Conservation (phyloP, 2,888 invertebrate genomes). For the Arctia plantaginis region DNA sequence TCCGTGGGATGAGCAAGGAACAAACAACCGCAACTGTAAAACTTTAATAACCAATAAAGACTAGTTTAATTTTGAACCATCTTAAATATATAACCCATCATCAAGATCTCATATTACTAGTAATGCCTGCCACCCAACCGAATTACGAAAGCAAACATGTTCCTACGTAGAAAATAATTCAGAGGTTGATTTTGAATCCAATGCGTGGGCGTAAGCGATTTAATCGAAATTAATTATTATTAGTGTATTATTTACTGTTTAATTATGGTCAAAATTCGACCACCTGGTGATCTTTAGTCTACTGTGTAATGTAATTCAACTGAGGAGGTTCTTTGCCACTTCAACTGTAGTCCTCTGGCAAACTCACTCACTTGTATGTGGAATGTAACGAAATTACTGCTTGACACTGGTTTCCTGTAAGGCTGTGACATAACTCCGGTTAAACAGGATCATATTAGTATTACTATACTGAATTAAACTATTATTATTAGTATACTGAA, state of each 20-base stretch:
- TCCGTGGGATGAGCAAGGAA: too few relatives aligned
- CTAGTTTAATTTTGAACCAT: not conserved
- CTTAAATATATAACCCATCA: not conserved
- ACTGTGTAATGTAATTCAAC: too few relatives aligned
- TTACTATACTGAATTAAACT: too few relatives aligned
- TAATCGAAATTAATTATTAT: too few relatives aligned
- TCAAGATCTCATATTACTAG: not conserved
- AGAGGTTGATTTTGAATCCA: constrained; percentile 48
- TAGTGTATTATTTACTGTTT: too few relatives aligned
- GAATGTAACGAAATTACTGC: not conserved
- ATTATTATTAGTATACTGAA: too few relatives aligned
- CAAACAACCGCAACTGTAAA: not conserved
- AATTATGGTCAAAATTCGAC: too few relatives aligned
- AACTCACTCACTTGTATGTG: not conserved
- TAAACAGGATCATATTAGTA: too few relatives aligned
- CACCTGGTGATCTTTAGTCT: too few relatives aligned
- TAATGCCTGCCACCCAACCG: not conserved
- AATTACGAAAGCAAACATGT: constrained; percentile 60
- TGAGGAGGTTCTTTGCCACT: too few relatives aligned
- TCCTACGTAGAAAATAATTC: constrained; percentile 80
- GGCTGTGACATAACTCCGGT: not conserved
- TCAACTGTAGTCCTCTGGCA: too few relatives aligned
- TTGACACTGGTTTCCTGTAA: not conserved
- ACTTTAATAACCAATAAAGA: not conserved
- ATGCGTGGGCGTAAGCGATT: constrained; percentile 2